A percentile compares a stretch with the other conserved stretches of the same genome.
Evolutionary conservation across 2,797 vertebrate species (phyloP).

Genomic region (Halcyon chelicuti): DNA sequence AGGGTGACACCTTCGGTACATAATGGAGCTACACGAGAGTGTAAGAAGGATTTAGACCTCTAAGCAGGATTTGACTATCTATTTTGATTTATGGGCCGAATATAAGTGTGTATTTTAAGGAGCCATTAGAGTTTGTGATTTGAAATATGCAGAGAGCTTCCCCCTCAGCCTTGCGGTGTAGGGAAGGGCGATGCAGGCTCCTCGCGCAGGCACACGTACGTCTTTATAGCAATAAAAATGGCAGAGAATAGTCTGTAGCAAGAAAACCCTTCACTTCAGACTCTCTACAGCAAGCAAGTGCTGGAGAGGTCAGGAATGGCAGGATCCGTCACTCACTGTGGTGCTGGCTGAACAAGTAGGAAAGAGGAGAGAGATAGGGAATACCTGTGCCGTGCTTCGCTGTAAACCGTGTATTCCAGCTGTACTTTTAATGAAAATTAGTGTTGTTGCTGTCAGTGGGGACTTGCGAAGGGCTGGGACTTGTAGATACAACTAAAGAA

Average conservation of each 20-base stretch:
- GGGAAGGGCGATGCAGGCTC: fast-evolving
- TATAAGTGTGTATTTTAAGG: not conserved
- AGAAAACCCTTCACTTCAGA: not conserved
- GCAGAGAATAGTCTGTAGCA: not conserved
- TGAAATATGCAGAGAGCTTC: not conserved
- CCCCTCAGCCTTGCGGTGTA: not conserved
- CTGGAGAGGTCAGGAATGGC: not conserved
- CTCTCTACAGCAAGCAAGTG: not conserved
- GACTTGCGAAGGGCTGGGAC: not conserved
- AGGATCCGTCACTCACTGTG: fast-evolving
- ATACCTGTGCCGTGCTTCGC: not conserved
- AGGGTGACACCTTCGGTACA: not conserved
- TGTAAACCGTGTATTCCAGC: not conserved
- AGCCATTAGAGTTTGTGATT: not conserved
- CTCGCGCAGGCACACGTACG: fast-evolving
- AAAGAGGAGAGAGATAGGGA: not conserved
- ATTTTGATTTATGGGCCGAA: conserved; percentile 4
- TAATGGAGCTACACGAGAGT: not conserved
- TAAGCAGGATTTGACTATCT: not conserved
- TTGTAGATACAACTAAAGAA: not conserved
- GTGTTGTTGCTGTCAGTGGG: not conserved
- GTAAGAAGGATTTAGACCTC: not conserved
- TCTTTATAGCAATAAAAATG: not conserved
- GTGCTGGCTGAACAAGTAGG: not conserved
- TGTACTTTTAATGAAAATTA: not conserved